phyloP scores from a whole-genome alignment of 2,797 vertebrate genomes.

The Myiotriccus ornatus region DNA sequence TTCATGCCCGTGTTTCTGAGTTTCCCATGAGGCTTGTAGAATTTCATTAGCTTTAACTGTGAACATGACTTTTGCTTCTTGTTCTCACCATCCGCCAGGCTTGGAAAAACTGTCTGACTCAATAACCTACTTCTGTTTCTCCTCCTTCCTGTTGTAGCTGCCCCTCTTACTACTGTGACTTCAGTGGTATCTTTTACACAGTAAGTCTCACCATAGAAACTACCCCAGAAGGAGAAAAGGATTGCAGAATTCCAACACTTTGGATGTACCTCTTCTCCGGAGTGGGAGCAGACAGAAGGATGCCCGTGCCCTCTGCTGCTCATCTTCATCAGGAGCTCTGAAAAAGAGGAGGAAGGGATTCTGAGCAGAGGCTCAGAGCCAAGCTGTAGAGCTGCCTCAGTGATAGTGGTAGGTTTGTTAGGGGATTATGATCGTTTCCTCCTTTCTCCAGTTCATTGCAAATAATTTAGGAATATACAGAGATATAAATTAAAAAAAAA shows the following conservation, averaged over 20 bases:
- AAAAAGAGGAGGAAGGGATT: neutral
- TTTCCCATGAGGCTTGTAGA: neutral
- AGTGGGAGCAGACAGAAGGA: accelerated
- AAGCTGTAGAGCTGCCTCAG: neutral
- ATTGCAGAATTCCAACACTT: neutral
- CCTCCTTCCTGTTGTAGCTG: neutral
- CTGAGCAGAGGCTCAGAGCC: neutral
- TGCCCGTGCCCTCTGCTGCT: neutral
- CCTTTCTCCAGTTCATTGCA: neutral
- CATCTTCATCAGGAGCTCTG: neutral
- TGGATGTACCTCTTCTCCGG: neutral
- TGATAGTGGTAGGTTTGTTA: neutral
- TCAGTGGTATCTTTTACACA: neutral
- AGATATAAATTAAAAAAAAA: neutral
- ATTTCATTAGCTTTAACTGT: slow-evolving; percentile 14
- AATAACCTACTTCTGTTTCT: neutral
- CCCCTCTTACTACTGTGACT: neutral
- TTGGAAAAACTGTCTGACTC: neutral
- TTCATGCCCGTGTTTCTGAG: neutral
- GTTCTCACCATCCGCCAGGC: neutral
- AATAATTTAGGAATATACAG: neutral
- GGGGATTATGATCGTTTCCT: neutral
- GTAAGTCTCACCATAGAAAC: neutral
- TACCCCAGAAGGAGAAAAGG: neutral
- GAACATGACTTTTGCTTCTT: neutral